phyloP scores from a whole-genome alignment of 2,888 invertebrate species.

The Trichopria drosophilae region DNA sequence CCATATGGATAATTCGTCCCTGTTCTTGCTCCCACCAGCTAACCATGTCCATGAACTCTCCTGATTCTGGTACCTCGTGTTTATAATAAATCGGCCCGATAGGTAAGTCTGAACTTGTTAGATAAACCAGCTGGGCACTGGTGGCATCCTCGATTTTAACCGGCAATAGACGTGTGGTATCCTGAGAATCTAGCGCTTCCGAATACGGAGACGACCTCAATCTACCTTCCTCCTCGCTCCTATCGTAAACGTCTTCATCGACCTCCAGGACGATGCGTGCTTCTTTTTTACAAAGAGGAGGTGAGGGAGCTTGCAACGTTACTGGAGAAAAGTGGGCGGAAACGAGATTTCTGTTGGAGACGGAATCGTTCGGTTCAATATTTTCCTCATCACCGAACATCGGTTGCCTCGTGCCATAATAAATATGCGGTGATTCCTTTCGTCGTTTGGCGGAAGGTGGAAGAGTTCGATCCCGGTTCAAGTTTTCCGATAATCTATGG shows the following conservation, averaged over 20 bases:
- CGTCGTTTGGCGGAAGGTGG: slow-evolving; percentile 23
- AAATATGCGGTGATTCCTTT: slow-evolving; percentile 45
- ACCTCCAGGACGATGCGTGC: slow-evolving; percentile 15
- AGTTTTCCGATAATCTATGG: slow-evolving; percentile 51
- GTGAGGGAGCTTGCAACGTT: slow-evolving; percentile 30
- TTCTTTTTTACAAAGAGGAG: slow-evolving; percentile 11
- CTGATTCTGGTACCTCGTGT: slow-evolving; percentile 50
- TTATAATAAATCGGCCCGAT: slow-evolving; percentile 48
- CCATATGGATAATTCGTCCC: slow-evolving; percentile 50
- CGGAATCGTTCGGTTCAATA: slow-evolving; percentile 44
- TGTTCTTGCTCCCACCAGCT: slow-evolving; percentile 59
- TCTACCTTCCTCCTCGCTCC: background rate
- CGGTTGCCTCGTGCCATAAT: slow-evolving; percentile 37
- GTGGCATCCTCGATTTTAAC: slow-evolving; percentile 35
- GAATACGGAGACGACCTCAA: background rate
- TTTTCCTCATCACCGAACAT: slow-evolving; percentile 54
- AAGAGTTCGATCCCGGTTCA: slow-evolving; percentile 27
- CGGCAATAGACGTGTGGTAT: slow-evolving; percentile 23
- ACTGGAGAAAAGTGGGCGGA: slow-evolving; percentile 46
- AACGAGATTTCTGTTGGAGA: slow-evolving; percentile 26
- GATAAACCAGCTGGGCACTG: slow-evolving; percentile 40
- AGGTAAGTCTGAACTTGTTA: slow-evolving; percentile 50
- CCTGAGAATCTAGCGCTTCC: slow-evolving; percentile 11
- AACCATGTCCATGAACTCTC: slow-evolving; percentile 57
- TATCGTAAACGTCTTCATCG: slow-evolving; percentile 9